phyloP scores from a whole-genome alignment of 2,888 invertebrate genomes.

The Cosmia pyralina region DNA sequence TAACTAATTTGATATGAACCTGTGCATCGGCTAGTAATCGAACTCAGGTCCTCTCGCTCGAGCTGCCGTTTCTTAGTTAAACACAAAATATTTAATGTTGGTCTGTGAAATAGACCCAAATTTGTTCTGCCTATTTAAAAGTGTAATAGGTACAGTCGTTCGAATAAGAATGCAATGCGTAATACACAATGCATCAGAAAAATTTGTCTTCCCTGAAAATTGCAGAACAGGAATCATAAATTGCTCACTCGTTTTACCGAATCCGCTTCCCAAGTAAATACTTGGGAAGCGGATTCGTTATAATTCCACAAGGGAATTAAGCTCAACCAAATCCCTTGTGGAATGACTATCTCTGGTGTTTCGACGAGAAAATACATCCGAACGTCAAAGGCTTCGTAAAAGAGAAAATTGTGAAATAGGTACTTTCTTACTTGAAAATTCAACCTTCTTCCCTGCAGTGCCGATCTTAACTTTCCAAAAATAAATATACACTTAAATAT shows the following conservation, averaged over 20 bases:
- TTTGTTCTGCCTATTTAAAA: not conserved
- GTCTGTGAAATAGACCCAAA: not conserved
- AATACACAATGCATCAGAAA: slow-evolving; percentile 30
- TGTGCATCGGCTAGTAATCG: not conserved
- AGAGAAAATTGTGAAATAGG: slow-evolving; percentile 5
- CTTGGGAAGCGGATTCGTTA: too few species aligned
- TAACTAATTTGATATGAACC: not conserved
- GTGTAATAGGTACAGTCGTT: not conserved
- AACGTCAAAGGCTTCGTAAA: slow-evolving; percentile 16
- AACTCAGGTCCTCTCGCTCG: not conserved
- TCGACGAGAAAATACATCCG: slow-evolving; percentile 19
- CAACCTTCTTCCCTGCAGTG: not conserved
- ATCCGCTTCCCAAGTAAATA: slow-evolving; percentile 21
- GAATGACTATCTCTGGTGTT: slow-evolving; percentile 13
- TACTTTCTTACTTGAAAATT: slow-evolving; percentile 12
- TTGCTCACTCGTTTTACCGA: slow-evolving; percentile 27
- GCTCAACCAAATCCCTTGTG: slow-evolving; percentile 24
- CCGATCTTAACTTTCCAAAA: slow-evolving; percentile 17
- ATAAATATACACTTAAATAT: slow-evolving; percentile 34
- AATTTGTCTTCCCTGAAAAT: slow-evolving; percentile 12
- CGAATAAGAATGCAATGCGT: slow-evolving; percentile 9
- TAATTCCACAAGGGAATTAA: too few species aligned
- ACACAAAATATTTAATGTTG: not conserved
- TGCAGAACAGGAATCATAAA: slow-evolving; percentile 25
- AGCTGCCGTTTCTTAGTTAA: not conserved